Percentiles rank a stretch among this genome's conserved stretches.
Evolutionary conservation across 2,113 vertebrate species (phyloP).

Genomic region (Grammomys surdaster): DNA sequence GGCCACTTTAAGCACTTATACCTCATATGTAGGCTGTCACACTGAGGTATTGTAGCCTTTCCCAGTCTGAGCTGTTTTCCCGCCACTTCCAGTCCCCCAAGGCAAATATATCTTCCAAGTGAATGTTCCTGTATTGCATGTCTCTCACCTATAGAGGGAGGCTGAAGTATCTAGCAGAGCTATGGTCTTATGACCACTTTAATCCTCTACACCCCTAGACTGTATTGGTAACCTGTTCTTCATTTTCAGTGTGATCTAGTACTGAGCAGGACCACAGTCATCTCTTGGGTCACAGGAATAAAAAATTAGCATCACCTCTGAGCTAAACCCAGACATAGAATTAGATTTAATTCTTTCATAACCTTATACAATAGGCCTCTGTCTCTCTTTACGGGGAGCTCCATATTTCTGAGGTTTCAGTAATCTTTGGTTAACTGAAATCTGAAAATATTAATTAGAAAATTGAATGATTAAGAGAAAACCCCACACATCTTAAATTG

Average conservation of each 20-base stretch:
- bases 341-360: background rate
- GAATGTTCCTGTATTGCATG: background rate
- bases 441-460: background rate
- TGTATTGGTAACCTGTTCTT: background rate
- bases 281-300: background rate
- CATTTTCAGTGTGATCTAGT: background rate
- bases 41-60: background rate
- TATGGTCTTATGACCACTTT: background rate
- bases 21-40: background rate
- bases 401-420: background rate
- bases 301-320: background rate
- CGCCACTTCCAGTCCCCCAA: background rate
- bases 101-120: background rate
- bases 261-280: background rate
- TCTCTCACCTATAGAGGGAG: background rate
- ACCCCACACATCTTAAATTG: background rate
- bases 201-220: background rate
- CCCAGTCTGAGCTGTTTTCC: background rate
- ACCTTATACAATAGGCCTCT: background rate
- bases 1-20: background rate
- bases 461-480: background rate
- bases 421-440: background rate
- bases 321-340: constrained; percentile 10
- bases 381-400: background rate
- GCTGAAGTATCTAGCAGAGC: background rate